A percentile compares a stretch with the other conserved stretches of the same genome.
These are phyloP conservation scores for Zele albiditarsus DNA, from an alignment of 2,888 invertebrate species.

Conservation along the genomic window DNA sequence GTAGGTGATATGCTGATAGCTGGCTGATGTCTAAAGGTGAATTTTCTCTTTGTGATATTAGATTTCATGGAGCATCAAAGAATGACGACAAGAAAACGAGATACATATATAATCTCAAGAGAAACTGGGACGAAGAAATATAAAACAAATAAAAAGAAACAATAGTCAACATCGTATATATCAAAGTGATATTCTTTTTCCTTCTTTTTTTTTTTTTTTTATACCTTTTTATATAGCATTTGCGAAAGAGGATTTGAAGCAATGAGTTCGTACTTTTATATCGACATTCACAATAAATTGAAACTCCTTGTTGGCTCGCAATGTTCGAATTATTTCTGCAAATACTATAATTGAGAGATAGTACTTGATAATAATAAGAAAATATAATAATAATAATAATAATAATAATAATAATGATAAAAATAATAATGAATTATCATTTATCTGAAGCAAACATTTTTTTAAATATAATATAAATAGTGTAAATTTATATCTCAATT, in stretches of 20 bases:
- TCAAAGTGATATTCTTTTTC: neutral
- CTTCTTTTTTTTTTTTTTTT: neutral
- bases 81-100: conserved; percentile 46
- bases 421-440: neutral
- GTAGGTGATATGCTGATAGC: neutral
- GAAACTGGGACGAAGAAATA: conserved; percentile 26
- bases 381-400: neutral
- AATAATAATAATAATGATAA: too few species aligned
- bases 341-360: neutral
- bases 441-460: too few species aligned
- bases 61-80: conserved; percentile 52
- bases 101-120: conserved; percentile 43
- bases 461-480: too few species aligned
- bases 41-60: conserved; percentile 52
- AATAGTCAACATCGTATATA: neutral
- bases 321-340: neutral
- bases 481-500: neutral
- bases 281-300: conserved; percentile 1
- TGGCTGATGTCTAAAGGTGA: conserved; percentile 7
- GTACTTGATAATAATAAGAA: neutral
- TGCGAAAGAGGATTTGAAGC: neutral
- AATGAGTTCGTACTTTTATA: neutral
- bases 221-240: neutral
- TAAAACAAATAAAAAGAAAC: neutral
- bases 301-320: neutral